These are phyloP conservation scores for Conchocele bisecta DNA, from an alignment of 2,888 invertebrate species.

Conservation along the genomic window DNA sequence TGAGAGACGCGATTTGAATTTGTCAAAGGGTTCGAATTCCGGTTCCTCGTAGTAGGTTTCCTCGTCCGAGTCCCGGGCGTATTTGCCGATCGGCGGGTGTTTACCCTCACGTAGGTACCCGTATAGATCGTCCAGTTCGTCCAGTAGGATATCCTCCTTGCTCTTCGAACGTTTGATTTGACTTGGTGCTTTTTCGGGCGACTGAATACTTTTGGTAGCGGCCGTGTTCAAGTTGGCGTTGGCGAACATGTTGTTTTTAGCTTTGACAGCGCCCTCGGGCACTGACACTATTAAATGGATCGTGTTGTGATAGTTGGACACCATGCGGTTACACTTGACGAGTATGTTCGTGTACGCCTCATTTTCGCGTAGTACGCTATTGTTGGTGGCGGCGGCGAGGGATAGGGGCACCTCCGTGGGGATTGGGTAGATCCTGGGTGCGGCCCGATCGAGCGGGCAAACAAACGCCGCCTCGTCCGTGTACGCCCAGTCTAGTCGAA, in stretches of 20 bases:
- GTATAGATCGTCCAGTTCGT: slow-evolving; percentile 98
- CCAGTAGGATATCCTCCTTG: slow-evolving; percentile 89
- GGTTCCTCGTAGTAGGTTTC: slow-evolving; percentile 81
- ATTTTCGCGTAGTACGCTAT: slow-evolving; percentile 64
- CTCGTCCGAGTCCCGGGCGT: slow-evolving; percentile 78
- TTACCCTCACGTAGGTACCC: slow-evolving; percentile 97
- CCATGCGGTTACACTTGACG: slow-evolving; percentile 76
- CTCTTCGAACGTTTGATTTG: slow-evolving; percentile 67
- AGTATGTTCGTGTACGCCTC: slow-evolving; percentile 68
- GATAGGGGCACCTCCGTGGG: slow-evolving; percentile 94
- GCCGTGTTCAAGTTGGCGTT: slow-evolving; percentile 66
- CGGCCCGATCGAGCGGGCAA: slow-evolving; percentile 76
- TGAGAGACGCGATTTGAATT: slow-evolving; percentile 70
- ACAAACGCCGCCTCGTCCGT: slow-evolving; percentile 80
- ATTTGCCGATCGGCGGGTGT: slow-evolving; percentile 87
- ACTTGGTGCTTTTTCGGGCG: slow-evolving; percentile 6
- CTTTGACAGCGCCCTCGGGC: slow-evolving; percentile 71
- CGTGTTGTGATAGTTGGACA: slow-evolving; percentile 80
- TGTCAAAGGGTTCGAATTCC: slow-evolving; percentile 77
- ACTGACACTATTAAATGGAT: slow-evolving; percentile 78
- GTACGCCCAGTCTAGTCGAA: slow-evolving; percentile 79
- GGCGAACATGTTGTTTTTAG: slow-evolving; percentile 60
- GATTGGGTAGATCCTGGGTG: slow-evolving; percentile 88
- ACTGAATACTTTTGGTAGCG: background rate
- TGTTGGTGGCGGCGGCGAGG: slow-evolving; percentile 86